Evolutionary conservation across 2,888 invertebrate genomes (phyloP).

Genomic region (Meliscaeva auricollis): DNA sequence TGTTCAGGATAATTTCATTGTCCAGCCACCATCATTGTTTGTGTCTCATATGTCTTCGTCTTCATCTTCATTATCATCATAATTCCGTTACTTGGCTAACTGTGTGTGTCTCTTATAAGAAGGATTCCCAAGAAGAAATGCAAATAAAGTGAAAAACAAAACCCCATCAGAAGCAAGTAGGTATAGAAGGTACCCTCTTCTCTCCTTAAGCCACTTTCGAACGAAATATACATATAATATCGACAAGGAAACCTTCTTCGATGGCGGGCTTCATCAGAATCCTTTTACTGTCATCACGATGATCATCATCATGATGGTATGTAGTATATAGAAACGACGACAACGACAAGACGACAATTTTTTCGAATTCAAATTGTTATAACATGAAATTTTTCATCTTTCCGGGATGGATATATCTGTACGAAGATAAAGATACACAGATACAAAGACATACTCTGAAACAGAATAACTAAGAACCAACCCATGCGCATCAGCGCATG

Average conservation of each 20-base stretch:
- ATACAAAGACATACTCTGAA: no score
- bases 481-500: background rate
- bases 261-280: constrained; percentile 57
- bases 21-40: constrained; percentile 66
- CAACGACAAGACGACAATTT: constrained; percentile 54
- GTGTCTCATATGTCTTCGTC: constrained; percentile 53
- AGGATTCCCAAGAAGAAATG: constrained; percentile 60
- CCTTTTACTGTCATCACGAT: constrained; percentile 50
- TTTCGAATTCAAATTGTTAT: constrained; percentile 67
- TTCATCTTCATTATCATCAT: constrained; percentile 33
- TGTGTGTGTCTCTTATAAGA: constrained; percentile 24
- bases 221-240: background rate
- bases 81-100: constrained; percentile 67
- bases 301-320: constrained; percentile 17
- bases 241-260: constrained; percentile 29
- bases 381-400: constrained; percentile 64
- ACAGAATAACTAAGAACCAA: no score
- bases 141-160: constrained; percentile 51
- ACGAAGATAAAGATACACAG: background rate
- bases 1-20: constrained; percentile 73
- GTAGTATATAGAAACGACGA: constrained; percentile 23
- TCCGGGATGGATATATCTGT: constrained; percentile 52
- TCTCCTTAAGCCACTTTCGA: background rate
- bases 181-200: background rate
- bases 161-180: background rate